These are phyloP conservation scores for Steatornis caripensis DNA, from an alignment of 2,113 vertebrate genomes.

Conservation along the genomic window DNA sequence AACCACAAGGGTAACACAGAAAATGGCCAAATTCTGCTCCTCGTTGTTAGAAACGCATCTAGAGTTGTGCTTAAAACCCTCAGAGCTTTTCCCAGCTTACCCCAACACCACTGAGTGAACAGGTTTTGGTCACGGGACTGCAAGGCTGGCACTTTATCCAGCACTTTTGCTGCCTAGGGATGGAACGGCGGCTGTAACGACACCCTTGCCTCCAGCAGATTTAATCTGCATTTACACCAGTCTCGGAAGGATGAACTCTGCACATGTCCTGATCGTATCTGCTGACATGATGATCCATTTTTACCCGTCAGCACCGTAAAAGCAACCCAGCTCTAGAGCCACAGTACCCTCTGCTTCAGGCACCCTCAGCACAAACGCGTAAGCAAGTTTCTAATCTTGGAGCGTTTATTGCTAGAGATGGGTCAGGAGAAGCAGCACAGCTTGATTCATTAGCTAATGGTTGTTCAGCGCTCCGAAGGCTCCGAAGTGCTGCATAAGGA, in stretches of 20 bases:
- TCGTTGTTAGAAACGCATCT: not conserved
- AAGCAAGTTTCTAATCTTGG: not conserved
- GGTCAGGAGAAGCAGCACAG: not conserved
- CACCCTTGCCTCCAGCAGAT: not conserved
- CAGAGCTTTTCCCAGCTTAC: not conserved
- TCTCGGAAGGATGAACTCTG: not conserved
- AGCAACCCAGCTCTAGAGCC: not conserved
- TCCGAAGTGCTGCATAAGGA: not conserved
- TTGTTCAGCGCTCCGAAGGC: not conserved
- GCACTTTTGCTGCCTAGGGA: not conserved
- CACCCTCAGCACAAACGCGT: not conserved
- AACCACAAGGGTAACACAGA: not conserved
- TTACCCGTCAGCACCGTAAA: not conserved
- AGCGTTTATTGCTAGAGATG: not conserved
- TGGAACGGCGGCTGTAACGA: fast-evolving
- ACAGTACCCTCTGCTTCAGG: not conserved
- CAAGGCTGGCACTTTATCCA: not conserved
- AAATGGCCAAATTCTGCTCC: not conserved
- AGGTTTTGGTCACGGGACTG: not conserved
- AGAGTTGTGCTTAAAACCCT: not conserved
- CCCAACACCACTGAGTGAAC: not conserved
- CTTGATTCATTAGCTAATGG: not conserved
- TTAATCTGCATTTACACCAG: not conserved
- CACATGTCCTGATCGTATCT: not conserved
- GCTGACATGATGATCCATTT: not conserved